Conservation (phyloP, 2,113 vertebrate genomes). For the Shinisaurus crocodilurus region DNA sequence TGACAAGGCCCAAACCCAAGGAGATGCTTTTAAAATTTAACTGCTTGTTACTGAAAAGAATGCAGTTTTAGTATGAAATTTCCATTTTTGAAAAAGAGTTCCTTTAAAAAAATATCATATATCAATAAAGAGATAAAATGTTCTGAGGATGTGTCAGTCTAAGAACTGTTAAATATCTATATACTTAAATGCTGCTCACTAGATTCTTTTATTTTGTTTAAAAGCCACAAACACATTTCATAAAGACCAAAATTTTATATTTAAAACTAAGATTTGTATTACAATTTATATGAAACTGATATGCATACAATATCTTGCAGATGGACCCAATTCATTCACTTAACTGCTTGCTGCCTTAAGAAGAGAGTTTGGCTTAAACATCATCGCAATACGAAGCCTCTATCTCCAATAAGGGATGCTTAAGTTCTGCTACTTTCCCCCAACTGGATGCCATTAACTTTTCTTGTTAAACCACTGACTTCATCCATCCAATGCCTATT, state of each 20-base stretch:
- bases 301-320: too few relatives aligned
- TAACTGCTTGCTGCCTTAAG: constrained; percentile 25
- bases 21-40: background rate
- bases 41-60: background rate
- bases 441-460: constrained; percentile 8
- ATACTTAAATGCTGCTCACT: background rate
- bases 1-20: background rate
- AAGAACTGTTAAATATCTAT: background rate
- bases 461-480: constrained; percentile 32
- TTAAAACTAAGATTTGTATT: background rate
- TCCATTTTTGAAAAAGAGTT: background rate
- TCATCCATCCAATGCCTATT: constrained; percentile 29
- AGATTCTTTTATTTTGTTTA: background rate
- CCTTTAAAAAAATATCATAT: background rate
- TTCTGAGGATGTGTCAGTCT: background rate
- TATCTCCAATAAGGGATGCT: background rate
- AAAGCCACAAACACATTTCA: background rate
- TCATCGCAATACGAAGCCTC: background rate
- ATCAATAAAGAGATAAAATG: background rate
- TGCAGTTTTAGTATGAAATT: background rate
- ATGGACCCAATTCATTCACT: constrained; percentile 39
- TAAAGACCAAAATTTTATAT: background rate
- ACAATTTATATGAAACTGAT: background rate
- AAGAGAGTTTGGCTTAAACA: background rate
- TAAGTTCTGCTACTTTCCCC: background rate